Evolutionary conservation across 2,888 invertebrate species (phyloP), one percentile per base, ranked within the genome.

Genomic region (Cerceris ruficornis): DNA sequence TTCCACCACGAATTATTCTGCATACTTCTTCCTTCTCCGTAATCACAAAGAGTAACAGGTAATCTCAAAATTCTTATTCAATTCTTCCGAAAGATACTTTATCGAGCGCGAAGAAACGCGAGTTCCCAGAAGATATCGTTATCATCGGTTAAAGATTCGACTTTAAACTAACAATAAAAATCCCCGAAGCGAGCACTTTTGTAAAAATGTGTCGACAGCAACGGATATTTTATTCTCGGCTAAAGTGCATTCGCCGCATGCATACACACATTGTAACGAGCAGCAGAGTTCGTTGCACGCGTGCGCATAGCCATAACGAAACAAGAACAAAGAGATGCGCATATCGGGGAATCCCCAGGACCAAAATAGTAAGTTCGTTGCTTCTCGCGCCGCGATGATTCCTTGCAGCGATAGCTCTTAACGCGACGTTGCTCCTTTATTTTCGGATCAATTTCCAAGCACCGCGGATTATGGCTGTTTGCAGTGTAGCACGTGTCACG

Each of bases 231-330:
- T 65, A 60, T 70, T 58, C 50, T 57, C 60, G 80, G 7, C 46
- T 55, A 79, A 80, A 80, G 80, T 78, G 17, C 74, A 60, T 80
- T 78, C 79, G 71, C n/a, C 80, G 68, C 76, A 74, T 73, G 68
- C 80, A 52, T 80, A 74, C 77, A 76, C 70, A 70, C 80, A 52
- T 81, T 76, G 72, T 76, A 65, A 73, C 75, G 69, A 9, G n/a
- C 55, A 41, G 66, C n/a, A n/a, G 46, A 42, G 82, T 82, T 84
- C 82, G 69, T 75, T 82, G 77, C 67, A 80, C 84, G 76, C 77
- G 62, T 66, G 50, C 17, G 13, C 60, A 50, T 55, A 13, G 11
- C 7, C 52, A 58, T 52, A 46, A 71, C 69, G 55, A 81, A 73
- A 80, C 54, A 65, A 68, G 81, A 80, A 81, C 76, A 80, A 80